These are phyloP conservation scores for Cantharis lateralis DNA, from an alignment of 2,888 invertebrate genomes.

Conservation along the genomic window DNA sequence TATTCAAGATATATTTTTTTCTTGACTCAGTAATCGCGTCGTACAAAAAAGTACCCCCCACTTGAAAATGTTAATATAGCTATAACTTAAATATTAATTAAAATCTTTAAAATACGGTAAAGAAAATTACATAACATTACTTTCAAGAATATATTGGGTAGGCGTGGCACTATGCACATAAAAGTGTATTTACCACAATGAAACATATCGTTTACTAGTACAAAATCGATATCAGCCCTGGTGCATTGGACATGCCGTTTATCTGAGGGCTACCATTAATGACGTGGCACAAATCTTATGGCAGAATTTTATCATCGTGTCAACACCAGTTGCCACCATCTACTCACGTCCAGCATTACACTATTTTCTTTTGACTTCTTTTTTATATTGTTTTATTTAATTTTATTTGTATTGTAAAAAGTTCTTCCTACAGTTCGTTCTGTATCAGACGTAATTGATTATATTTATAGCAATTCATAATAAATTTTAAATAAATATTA, in stretches of 20 bases:
- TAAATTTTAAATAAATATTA: too few relatives aligned
- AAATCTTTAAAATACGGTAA: neutral
- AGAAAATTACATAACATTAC: neutral
- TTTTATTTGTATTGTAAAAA: neutral
- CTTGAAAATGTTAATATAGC: neutral
- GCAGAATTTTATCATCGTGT: conserved; percentile 53
- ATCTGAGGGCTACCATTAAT: conserved; percentile 50
- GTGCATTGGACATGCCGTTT: conserved; percentile 51
- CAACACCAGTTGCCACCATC: conserved; percentile 54
- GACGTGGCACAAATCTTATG: conserved; percentile 52
- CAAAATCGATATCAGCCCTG: conserved; percentile 48
- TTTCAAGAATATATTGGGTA: conserved; percentile 10
- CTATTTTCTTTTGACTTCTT: conserved; percentile 27
- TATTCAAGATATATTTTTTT: neutral
- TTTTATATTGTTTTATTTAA: neutral
- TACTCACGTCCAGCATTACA: conserved; percentile 45
- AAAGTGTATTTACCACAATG: conserved; percentile 23
- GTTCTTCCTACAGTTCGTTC: neutral
- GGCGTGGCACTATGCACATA: conserved; percentile 18
- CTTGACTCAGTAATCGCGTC: too few relatives aligned
- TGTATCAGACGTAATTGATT: neutral
- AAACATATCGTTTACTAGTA: conserved; percentile 42
- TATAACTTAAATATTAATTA: neutral
- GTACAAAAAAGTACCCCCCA: too few relatives aligned
- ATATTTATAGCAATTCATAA: neutral